phyloP scores from a whole-genome alignment of 2,888 invertebrate genomes.

The Hydriomena furcata region DNA sequence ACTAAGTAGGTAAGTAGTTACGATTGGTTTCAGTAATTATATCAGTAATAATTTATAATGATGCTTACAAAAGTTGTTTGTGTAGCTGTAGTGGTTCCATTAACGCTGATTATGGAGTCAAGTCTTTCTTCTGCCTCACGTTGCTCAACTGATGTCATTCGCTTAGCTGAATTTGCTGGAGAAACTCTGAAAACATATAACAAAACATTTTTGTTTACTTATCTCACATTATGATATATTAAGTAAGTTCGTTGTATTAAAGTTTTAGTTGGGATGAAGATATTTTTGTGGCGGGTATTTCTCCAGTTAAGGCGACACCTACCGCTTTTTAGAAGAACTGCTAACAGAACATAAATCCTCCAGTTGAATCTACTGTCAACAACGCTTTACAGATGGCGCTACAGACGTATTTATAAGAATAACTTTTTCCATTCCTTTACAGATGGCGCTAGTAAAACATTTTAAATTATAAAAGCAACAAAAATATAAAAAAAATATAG shows the following conservation, averaged over 20 bases:
- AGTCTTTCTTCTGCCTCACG: conserved; percentile 68
- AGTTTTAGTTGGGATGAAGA: too few relatives aligned
- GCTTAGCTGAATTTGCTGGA: conserved; percentile 87
- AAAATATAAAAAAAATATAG: too few relatives aligned
- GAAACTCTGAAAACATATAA: conserved; percentile 86
- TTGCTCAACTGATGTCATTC: conserved; percentile 71
- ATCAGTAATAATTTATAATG: too few relatives aligned
- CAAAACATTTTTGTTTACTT: not conserved
- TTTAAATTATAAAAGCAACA: too few relatives aligned
- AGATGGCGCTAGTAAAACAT: conserved; percentile 7
- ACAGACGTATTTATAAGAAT: not conserved
- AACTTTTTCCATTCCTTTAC: too few relatives aligned
- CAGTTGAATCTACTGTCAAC: not conserved
- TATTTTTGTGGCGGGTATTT: too few relatives aligned
- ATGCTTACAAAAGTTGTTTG: conserved; percentile 91
- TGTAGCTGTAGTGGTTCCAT: conserved; percentile 86
- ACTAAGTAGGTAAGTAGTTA: too few relatives aligned
- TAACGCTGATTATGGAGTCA: conserved; percentile 75
- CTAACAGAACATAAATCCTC: not conserved
- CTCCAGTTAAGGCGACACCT: conserved; percentile 4
- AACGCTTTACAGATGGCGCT: conserved; percentile 13
- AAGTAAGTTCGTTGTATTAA: too few relatives aligned
- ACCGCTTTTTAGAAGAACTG: not conserved
- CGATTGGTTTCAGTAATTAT: too few relatives aligned
- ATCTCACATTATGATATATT: too few relatives aligned